Conservation (phyloP, 2,797 vertebrate species). For the Galaxias olidus region DNA sequence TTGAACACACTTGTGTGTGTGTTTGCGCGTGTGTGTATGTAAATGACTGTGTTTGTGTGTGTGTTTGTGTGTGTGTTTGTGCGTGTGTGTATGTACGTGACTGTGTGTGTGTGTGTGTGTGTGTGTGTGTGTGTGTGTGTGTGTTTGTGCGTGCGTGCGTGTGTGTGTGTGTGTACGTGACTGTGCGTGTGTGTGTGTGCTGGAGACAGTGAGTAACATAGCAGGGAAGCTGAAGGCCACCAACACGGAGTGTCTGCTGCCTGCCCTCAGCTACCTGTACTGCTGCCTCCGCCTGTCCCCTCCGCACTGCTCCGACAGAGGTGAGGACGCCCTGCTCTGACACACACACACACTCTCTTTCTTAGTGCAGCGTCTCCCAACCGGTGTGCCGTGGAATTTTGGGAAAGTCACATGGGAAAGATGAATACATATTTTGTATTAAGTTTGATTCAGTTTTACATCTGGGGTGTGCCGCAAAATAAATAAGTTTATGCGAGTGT, state of each 20-base stretch:
- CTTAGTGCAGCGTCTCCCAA: too few species aligned
- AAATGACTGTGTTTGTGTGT: conserved; percentile 23
- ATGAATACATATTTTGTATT: too few species aligned
- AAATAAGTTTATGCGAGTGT: too few species aligned
- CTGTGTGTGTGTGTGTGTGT: conserved; percentile 5
- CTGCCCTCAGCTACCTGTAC: conserved; percentile 89
- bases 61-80: conserved; percentile 9
- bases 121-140: neutral
- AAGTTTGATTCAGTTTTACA: too few species aligned
- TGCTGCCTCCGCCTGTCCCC: conserved; percentile 76
- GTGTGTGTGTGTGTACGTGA: neutral
- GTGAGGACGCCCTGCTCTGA: conserved; percentile 51
- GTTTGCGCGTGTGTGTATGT: conserved; percentile 5
- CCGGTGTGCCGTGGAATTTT: too few species aligned
- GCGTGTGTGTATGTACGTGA: conserved; percentile 2
- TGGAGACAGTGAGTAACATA: conserved; percentile 84
- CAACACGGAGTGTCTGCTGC: conserved; percentile 78
- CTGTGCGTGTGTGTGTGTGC: conserved; percentile 29
- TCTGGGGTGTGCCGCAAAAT: too few species aligned
- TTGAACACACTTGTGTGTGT: too few species aligned
- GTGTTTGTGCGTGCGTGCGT: neutral
- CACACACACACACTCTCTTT: neutral
- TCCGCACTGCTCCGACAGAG: conserved; percentile 67
- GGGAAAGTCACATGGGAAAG: too few species aligned
- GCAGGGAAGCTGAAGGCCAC: conserved; percentile 78